Conservation (phyloP, 2,888 invertebrate species). For the Mayetiola destructor region DNA sequence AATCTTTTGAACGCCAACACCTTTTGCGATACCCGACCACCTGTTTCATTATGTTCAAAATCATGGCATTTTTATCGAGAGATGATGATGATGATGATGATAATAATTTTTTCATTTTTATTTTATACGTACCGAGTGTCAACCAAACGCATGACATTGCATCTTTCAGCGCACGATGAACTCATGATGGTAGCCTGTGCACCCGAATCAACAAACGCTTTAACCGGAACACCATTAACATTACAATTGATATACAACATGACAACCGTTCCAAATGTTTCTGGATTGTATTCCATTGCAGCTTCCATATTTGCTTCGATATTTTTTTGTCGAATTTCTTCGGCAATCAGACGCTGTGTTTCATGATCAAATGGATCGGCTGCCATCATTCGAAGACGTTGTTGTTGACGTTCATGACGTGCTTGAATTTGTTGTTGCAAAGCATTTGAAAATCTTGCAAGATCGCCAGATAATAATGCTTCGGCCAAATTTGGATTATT, state of each 20-base stretch:
- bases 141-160: constrained; percentile 77
- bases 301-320: constrained; percentile 98
- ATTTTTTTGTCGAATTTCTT: constrained; percentile 89
- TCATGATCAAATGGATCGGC: constrained; percentile 94
- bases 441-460: constrained; percentile 65
- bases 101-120: too few relatives aligned
- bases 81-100: too few relatives aligned
- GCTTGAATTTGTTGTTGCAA: constrained; percentile 70
- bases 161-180: constrained; percentile 83
- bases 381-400: constrained; percentile 72
- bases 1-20: constrained; percentile 91
- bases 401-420: constrained; percentile 67
- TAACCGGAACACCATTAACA: constrained; percentile 92
- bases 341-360: constrained; percentile 86
- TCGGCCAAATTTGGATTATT: constrained; percentile 88
- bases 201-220: constrained; percentile 96
- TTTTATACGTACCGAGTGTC: constrained; percentile 51
- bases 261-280: constrained; percentile 92
- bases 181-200: constrained; percentile 99
- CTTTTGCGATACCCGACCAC: constrained; percentile 94
- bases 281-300: constrained; percentile 97
- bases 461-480: constrained; percentile 70
- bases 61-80: not conserved
- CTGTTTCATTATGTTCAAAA: too few relatives aligned
- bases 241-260: constrained; percentile 96